Conservation (phyloP, 2,797 vertebrate genomes). For the Fistularia commersonii region DNA sequence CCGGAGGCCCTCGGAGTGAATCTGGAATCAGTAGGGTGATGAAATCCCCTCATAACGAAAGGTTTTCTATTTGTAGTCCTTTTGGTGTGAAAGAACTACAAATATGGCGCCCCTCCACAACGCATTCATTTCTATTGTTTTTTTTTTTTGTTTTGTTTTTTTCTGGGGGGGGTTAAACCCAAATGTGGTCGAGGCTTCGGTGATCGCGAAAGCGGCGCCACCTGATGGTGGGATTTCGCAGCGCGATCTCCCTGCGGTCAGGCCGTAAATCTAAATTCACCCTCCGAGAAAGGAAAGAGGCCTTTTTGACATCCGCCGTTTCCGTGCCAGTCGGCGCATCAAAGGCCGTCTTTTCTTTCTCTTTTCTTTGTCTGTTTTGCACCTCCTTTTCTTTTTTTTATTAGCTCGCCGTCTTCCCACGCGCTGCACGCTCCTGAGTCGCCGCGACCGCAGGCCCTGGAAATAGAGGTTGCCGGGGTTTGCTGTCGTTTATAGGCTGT, state of each 20-base stretch:
- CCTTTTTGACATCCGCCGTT: constrained; percentile 32
- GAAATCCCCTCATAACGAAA: constrained; percentile 45
- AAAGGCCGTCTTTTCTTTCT: constrained; percentile 30
- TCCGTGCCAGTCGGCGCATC: constrained; percentile 37
- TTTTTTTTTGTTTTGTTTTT: no score
- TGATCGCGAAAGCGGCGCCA: no score
- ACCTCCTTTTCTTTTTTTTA: constrained; percentile 33
- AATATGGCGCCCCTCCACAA: no score
- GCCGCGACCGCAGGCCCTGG: constrained; percentile 7
- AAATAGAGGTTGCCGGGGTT: constrained; percentile 21
- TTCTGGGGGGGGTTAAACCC: no score
- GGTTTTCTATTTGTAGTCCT: constrained; percentile 16
- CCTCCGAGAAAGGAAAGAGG: constrained; percentile 54
- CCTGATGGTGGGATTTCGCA: no score
- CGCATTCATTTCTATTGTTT: no score
- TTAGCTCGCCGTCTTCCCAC: constrained; percentile 21
- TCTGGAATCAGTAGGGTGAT: constrained; percentile 62
- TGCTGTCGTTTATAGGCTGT: constrained; percentile 9
- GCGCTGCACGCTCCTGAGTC: constrained; percentile 21
- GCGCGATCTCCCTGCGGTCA: constrained; percentile 57
- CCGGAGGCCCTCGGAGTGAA: constrained; percentile 36
- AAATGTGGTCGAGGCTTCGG: no score
- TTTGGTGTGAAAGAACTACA: no score
- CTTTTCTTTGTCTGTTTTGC: constrained; percentile 3
- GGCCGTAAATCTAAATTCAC: constrained; percentile 69